Conservation (phyloP, 2,113 vertebrate genomes). For the Vulpes ferrilata region DNA sequence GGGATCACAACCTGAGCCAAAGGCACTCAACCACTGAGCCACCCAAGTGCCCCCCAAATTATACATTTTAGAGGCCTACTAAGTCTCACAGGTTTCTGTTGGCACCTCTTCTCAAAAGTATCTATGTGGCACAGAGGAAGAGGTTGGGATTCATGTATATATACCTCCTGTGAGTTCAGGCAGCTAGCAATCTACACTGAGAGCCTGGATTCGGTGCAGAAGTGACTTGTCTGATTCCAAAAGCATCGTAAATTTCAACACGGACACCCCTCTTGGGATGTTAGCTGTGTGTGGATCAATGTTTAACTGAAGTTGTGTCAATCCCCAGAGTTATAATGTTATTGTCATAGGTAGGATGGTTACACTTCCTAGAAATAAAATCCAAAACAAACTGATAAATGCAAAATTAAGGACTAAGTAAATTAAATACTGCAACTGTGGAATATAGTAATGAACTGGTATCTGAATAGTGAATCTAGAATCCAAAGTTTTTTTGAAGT, state of each 20-base stretch:
- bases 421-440: background rate
- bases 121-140: background rate
- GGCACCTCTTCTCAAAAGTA: background rate
- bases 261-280: background rate
- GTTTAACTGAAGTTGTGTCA: background rate
- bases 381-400: background rate
- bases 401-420: background rate
- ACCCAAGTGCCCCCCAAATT: background rate
- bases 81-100: background rate
- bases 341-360: background rate
- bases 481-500: background rate
- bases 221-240: background rate
- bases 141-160: background rate
- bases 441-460: background rate
- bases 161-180: background rate
- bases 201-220: background rate
- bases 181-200: background rate
- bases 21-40: too few relatives aligned
- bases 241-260: background rate
- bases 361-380: background rate
- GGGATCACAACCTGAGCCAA: too few relatives aligned
- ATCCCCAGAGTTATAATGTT: background rate
- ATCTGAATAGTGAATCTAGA: background rate
- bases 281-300: background rate
- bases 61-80: background rate